Evolutionary conservation across 2,113 vertebrate species (phyloP).

Genomic region (Hylia prasina): DNA sequence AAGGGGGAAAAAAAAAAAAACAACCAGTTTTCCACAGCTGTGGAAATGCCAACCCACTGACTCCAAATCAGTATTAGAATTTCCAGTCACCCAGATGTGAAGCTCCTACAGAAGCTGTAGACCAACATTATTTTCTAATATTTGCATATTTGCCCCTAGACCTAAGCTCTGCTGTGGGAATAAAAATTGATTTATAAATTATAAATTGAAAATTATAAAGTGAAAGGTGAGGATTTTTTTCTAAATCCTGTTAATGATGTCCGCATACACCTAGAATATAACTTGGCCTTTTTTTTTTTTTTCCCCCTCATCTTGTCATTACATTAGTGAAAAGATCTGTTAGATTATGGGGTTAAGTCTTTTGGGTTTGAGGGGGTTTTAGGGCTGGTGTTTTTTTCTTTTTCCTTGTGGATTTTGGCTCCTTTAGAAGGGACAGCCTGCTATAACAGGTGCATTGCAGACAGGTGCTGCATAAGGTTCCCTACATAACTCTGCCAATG

Average conservation of each 20-base stretch:
- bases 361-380: neutral
- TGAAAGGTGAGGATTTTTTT: neutral
- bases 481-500: conserved; percentile 25
- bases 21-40: neutral
- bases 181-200: neutral
- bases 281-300: too few relatives aligned
- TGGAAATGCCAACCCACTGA: neutral
- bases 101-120: neutral
- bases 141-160: neutral
- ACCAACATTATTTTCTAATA: neutral
- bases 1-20: neutral
- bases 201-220: neutral
- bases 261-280: neutral
- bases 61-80: neutral
- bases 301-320: neutral
- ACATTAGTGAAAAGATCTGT: neutral
- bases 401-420: conserved; percentile 3
- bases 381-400: neutral
- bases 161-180: neutral
- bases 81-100: neutral
- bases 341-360: neutral
- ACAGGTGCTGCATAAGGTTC: conserved; percentile 43
- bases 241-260: neutral
- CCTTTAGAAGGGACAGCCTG: conserved; percentile 32
- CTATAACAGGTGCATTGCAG: conserved; percentile 50